A percentile compares a stretch with the other conserved stretches of the same genome.
Evolutionary conservation across 2,888 invertebrate species (phyloP).

Genomic region (Metacarcinus magister): DNA sequence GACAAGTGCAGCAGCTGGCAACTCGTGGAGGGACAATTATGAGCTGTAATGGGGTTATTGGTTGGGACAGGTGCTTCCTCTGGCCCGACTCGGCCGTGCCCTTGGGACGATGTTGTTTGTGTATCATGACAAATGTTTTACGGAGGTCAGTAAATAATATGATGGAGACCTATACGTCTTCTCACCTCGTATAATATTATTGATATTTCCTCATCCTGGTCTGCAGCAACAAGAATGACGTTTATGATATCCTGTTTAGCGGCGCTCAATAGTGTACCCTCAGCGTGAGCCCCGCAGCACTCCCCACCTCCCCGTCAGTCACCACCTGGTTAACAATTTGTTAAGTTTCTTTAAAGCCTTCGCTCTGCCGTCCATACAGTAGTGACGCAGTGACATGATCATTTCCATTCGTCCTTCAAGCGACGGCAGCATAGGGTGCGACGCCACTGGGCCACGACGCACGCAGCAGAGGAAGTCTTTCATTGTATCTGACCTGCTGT

Average conservation of each 20-base stretch:
- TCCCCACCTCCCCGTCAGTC: neutral
- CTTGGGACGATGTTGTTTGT: conserved; percentile 36
- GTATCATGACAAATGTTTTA: conserved; percentile 41
- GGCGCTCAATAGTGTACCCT: neutral
- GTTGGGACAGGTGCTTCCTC: conserved; percentile 73
- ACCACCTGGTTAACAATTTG: neutral
- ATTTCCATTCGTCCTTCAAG: neutral
- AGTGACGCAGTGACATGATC: conserved; percentile 29
- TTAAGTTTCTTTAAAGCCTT: neutral
- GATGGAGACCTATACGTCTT: neutral
- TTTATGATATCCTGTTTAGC: conserved; percentile 57
- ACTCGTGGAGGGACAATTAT: conserved; percentile 64
- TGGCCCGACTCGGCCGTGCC: conserved; percentile 47
- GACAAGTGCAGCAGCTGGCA: conserved; percentile 58
- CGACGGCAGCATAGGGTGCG: neutral
- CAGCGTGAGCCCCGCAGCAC: neutral
- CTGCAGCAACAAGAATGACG: neutral
- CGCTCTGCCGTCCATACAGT: neutral
- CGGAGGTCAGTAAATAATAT: neutral
- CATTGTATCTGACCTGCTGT: conserved; percentile 58
- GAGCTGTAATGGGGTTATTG: conserved; percentile 70
- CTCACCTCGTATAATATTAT: neutral
- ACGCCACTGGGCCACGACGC: neutral
- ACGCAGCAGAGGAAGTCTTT: conserved; percentile 46
- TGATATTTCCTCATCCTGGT: neutral